These are phyloP conservation scores for Chascanopsetta lugubris DNA, from an alignment of 2,113 vertebrate species.

Conservation along the genomic window DNA sequence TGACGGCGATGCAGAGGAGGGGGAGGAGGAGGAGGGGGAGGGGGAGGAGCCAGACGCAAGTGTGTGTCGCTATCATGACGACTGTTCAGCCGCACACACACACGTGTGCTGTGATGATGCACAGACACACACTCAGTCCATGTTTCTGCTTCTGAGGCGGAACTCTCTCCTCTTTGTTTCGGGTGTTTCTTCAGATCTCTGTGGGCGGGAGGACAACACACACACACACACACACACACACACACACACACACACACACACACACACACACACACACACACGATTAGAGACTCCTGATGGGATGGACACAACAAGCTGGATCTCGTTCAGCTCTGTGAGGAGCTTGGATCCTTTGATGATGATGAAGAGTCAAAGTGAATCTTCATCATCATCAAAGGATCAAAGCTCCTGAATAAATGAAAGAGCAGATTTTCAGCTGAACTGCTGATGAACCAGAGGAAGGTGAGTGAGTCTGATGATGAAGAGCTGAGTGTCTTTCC, in stretches of 20 bases:
- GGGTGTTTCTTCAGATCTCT: slow-evolving; percentile 37
- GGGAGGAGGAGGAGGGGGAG: too few relatives aligned
- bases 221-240: slow-evolving; percentile 17
- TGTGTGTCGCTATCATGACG: slow-evolving; percentile 58
- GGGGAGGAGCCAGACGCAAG: slow-evolving; percentile 59
- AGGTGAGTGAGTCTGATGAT: too few relatives aligned
- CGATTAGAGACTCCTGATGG: slow-evolving; percentile 51
- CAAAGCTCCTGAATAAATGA: too few relatives aligned
- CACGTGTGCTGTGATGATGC: not conserved
- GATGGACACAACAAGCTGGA: slow-evolving; percentile 12
- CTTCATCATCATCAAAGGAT: not conserved
- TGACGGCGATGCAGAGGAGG: slow-evolving; percentile 56
- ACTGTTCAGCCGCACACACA: slow-evolving; percentile 16
- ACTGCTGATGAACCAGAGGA: too few relatives aligned
- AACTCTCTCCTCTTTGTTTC: not conserved
- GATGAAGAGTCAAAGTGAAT: not conserved
- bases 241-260: slow-evolving; percentile 10
- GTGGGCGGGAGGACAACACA: slow-evolving; percentile 40
- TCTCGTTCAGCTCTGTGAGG: slow-evolving; percentile 11
- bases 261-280: slow-evolving; percentile 3
- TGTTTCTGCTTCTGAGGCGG: not conserved
- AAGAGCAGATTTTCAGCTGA: slow-evolving; percentile 13
- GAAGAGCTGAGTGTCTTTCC: too few relatives aligned
- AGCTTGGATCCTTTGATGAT: slow-evolving; percentile 22
- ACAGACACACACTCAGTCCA: slow-evolving; percentile 35